A percentile compares a stretch with the other conserved stretches of the same genome.
phyloP scores from a whole-genome alignment of 2,888 invertebrate genomes.

The Eupithecia abbreviata region DNA sequence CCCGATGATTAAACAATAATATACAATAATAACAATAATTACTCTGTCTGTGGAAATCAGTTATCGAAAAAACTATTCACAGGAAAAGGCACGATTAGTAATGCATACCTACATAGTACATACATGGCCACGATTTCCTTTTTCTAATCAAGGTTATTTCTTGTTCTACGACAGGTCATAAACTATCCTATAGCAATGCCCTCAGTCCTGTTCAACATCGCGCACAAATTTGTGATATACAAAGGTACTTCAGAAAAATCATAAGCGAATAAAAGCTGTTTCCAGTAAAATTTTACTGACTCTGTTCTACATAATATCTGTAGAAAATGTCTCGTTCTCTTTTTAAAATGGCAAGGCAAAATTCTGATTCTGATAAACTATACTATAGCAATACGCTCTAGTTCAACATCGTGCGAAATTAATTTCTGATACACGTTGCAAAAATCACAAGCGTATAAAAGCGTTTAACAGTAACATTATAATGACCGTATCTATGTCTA shows the following conservation, averaged over 20 bases:
- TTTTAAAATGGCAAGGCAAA: no score
- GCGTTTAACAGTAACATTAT: not conserved
- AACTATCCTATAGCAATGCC: not conserved
- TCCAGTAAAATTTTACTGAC: conserved; percentile 4
- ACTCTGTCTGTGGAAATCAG: not conserved
- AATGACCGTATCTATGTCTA: not conserved
- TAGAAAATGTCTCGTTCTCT: no score
- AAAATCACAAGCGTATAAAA: not conserved
- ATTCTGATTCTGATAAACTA: not conserved
- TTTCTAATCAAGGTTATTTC: conserved; percentile 13
- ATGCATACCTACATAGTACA: not conserved
- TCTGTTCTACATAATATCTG: no score
- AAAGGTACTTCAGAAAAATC: not conserved
- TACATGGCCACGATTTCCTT: conserved; percentile 6
- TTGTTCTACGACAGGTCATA: not conserved
- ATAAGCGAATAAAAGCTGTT: not conserved
- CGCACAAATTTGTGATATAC: not conserved
- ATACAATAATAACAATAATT: no score
- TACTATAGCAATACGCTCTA: not conserved
- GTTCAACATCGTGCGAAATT: not conserved
- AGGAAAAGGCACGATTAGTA: conserved; percentile 4
- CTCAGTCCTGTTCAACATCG: not conserved
- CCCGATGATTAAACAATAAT: not conserved
- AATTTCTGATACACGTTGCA: not conserved
- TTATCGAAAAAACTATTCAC: not conserved